phyloP scores from a whole-genome alignment of 2,888 invertebrate genomes.

The Chrysodeixis includens region DNA sequence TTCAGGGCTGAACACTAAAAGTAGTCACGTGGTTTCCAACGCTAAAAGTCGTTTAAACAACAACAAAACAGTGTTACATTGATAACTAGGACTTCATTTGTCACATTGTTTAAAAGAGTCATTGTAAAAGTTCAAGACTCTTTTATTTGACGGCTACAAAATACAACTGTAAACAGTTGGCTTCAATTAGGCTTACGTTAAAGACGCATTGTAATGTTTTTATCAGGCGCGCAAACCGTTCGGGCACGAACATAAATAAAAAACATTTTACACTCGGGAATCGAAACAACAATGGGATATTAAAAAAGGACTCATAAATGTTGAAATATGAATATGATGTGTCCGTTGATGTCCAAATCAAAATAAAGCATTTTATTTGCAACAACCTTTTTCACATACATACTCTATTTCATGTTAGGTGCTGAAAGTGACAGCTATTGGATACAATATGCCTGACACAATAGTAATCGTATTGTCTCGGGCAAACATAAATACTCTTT shows the following conservation, averaged over 20 bases:
- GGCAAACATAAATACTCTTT: neutral
- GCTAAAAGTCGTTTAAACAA: neutral
- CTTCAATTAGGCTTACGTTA: neutral
- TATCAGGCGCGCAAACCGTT: neutral
- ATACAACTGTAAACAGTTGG: neutral
- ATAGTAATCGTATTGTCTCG: neutral
- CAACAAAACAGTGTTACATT: neutral
- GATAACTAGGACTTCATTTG: neutral
- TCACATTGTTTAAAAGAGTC: neutral
- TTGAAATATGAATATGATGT: neutral
- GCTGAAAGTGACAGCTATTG: slow-evolving; percentile 1
- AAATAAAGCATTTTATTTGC: neutral
- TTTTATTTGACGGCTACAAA: too few species aligned
- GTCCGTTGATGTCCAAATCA: neutral
- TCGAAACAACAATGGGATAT: neutral
- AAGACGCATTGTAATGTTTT: neutral
- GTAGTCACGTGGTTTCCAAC: neutral
- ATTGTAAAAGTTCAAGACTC: neutral
- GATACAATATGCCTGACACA: slow-evolving; percentile 1
- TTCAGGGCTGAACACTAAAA: neutral
- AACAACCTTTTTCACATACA: neutral
- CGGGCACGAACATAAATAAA: neutral
- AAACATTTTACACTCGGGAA: slow-evolving; percentile 2
- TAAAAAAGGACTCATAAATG: neutral
- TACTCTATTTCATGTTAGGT: neutral